Evolutionary conservation across 1,140 invertebrate species (phyloP), one percentile per base, ranked within the genome.

Genomic region (Xylocopa sonorina): DNA sequence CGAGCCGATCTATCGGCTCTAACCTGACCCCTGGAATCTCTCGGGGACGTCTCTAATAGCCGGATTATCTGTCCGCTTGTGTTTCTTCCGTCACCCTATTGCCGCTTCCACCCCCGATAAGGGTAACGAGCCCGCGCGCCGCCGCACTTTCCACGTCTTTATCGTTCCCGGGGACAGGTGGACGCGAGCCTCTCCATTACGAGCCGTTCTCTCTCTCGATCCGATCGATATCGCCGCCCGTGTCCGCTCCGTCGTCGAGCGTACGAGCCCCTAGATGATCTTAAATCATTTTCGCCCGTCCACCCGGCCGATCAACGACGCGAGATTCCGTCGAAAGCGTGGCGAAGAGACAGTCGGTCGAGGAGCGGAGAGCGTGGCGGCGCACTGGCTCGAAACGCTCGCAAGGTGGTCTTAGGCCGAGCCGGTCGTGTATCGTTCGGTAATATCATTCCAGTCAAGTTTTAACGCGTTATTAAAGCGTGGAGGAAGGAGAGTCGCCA

Each of bases 41-140:
- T 80, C 77, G 88, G 91, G 91, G 89, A 91, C 91, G 90, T 88
- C 90, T 91, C 92, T 92, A 92, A 92, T 92, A 92, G 92, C 90
- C 87, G 88, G 91, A 92, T 93, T 93, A 93, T 92, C 91, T 89
- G 80, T 88, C 86, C 87, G 88, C 82, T 79, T 87, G 80, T 89
- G 86, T 88, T 88, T 90, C 85, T 86, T 89, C 82, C 75, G 68
- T 80, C 71, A 74, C 81, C 64, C 75, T 83, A 57, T 43, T 10
- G 77, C 67, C n/a, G n/a, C n/a, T n/a, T 83, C 68, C 62, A 43
- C 38, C 51, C 72, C 82, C 84, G 87, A 89, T 88, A 86, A 88
- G 87, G 87, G 89, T 91, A 92, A 91, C 88, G 88, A 91, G 89
- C 71, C 78, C 63, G 57, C 48, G 68, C 43, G 51, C 32, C n/a